Percentiles rank a stretch among this genome's conserved stretches.
Evolutionary conservation across 2,113 vertebrate species (phyloP).

Genomic region (Laticauda colubrina): DNA sequence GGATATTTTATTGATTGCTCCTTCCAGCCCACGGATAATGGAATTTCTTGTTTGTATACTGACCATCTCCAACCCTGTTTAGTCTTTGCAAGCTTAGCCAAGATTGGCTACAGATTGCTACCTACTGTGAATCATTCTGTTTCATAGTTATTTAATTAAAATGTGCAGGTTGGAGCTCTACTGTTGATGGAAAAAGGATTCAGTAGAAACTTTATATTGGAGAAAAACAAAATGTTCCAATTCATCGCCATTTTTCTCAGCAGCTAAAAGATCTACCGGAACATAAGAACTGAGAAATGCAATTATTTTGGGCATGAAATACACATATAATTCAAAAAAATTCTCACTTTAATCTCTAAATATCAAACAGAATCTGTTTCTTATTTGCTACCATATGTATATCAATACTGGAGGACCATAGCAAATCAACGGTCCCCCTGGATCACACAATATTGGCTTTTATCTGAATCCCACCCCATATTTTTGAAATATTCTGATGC

Average conservation of each 20-base stretch:
- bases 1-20: neutral
- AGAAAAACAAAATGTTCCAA: neutral
- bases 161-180: neutral
- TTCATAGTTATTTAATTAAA: neutral
- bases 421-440: neutral
- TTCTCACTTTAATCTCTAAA: neutral
- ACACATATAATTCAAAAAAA: neutral
- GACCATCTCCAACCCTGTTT: neutral
- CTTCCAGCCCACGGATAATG: neutral
- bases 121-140: neutral
- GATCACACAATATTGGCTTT: neutral
- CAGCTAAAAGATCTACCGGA: neutral
- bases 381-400: neutral
- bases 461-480: neutral
- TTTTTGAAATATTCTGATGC: neutral
- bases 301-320: neutral
- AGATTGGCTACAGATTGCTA: neutral
- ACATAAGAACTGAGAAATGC: neutral
- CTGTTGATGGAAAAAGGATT: neutral
- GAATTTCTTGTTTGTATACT: neutral
- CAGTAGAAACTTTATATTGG: neutral
- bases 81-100: neutral
- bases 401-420: neutral
- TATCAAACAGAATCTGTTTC: neutral
- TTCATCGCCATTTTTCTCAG: neutral